Percentiles rank a stretch among this genome's conserved stretches.
Conservation (phyloP, 2,888 invertebrate genomes). For the Drosophila borealis region DNA sequence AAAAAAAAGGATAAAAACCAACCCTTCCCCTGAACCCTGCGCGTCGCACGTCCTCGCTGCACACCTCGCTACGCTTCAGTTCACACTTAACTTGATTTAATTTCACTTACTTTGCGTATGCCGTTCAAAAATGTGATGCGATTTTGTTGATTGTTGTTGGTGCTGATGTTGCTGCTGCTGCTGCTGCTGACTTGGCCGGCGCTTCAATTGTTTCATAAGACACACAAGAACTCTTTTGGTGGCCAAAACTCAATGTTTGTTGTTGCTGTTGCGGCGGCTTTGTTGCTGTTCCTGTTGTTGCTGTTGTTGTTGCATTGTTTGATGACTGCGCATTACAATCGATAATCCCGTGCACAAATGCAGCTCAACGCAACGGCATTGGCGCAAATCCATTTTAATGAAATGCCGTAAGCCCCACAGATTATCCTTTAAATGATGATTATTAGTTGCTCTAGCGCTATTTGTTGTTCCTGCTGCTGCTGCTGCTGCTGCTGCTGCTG, state of each 20-base stretch:
- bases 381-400: slow-evolving; percentile 75
- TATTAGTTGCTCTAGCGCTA: slow-evolving; percentile 40
- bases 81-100: slow-evolving; percentile 52
- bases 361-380: slow-evolving; percentile 69
- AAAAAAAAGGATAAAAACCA: neutral
- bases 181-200: slow-evolving; percentile 61
- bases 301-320: slow-evolving; percentile 52
- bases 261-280: slow-evolving; percentile 35
- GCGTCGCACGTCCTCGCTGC: neutral
- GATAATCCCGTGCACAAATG: slow-evolving; percentile 75
- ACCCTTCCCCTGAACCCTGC: slow-evolving; percentile 18
- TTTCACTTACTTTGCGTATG: slow-evolving; percentile 76
- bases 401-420: slow-evolving; percentile 60
- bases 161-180: slow-evolving; percentile 38
- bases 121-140: slow-evolving; percentile 70
- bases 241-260: slow-evolving; percentile 59
- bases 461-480: slow-evolving; percentile 31
- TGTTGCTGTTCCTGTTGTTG: slow-evolving; percentile 29
- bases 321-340: slow-evolving; percentile 78
- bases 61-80: slow-evolving; percentile 30
- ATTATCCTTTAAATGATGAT: slow-evolving; percentile 65
- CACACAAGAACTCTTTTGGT: slow-evolving; percentile 32
- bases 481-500: slow-evolving; percentile 30
- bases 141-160: slow-evolving; percentile 51
- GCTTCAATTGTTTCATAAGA: slow-evolving; percentile 76